Percentiles rank a stretch among this genome's conserved stretches.
Conservation (phyloP, 2,797 vertebrate genomes). For the Vipera ursinii region DNA sequence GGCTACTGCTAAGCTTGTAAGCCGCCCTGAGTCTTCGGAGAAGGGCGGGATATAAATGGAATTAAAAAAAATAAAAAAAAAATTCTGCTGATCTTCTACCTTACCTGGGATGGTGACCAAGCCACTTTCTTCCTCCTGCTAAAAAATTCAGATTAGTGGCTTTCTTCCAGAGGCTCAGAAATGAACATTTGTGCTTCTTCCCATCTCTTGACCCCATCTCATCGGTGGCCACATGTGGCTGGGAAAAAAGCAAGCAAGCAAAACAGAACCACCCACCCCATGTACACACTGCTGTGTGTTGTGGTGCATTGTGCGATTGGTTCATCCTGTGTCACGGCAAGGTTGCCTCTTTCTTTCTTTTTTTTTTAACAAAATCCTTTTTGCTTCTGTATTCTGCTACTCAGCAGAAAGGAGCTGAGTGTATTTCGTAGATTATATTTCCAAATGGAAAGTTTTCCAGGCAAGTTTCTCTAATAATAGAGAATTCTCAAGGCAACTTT, state of each 20-base stretch:
- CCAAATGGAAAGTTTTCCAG: not conserved
- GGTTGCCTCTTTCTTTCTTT: not conserved
- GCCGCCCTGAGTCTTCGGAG: too few species aligned
- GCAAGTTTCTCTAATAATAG: not conserved
- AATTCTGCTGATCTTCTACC: conserved; percentile 23
- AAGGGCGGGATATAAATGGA: too few species aligned
- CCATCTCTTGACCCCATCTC: conserved; percentile 11
- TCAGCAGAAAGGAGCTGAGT: conserved; percentile 51
- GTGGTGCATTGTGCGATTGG: conserved; percentile 18
- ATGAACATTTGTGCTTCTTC: too few species aligned
- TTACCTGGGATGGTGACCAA: conserved; percentile 42
- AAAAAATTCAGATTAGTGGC: conserved; percentile 49
- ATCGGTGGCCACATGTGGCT: not conserved
- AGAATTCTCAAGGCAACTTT: not conserved
- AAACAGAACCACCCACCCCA: not conserved
- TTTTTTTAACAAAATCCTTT: conserved; percentile 17
- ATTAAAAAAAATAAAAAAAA: too few species aligned
- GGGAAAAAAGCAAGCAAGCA: not conserved
- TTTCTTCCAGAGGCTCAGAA: too few species aligned
- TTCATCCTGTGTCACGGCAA: conserved; percentile 35
- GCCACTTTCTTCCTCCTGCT: not conserved
- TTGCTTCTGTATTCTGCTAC: conserved; percentile 20
- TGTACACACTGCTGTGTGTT: not conserved
- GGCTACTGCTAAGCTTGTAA: too few species aligned
- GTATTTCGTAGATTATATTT: not conserved